Evolutionary conservation across 2,888 invertebrate genomes (phyloP), one percentile per base, ranked within the genome.

Genomic region (Pseudococcus longispinus): DNA sequence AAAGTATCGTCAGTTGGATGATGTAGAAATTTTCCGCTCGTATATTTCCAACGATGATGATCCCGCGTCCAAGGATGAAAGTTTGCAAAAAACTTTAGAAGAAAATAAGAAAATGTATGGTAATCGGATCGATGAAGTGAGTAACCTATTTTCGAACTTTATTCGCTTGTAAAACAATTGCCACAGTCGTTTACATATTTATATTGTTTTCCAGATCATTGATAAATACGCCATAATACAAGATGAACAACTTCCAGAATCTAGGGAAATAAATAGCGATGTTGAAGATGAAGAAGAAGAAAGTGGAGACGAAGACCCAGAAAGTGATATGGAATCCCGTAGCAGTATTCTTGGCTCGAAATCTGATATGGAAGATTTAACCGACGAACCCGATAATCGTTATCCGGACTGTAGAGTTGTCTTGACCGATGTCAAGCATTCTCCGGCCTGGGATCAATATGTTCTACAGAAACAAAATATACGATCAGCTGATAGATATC

Each of bases 1-100:
- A 91, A 91, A 92, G 60, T 91, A 94, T 13, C 92, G 95, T 80
- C 93, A 93, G 89, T 92, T 93, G 88, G 94, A 94, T 90, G 92
- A 94, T 90, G 93, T 93, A 91, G 92, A 93, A 89, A 90, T 91
- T 15, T 89, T 90, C 26, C 26, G n/a, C 26, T 86, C 80, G 11
- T 86, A 86, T 55, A 0, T 51, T 18, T 2, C 29, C 11, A 11
- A 51, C 20, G 51, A 77, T 29, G 20, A 26, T 9, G 95, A 95
- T 90, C 94, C 95, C 0, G 94, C 94, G 0, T 91, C 92, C 77
- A 90, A 91, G 5, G 93, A 93, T 90, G 89, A 91, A 0, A 91
- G 91, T 0, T 90, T 95, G 37, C 91, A 92, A 88, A 91, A 90
- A 55, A 93, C 93, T 90, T 90, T 95, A 46, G 92, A 92, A n/a